phyloP scores from a whole-genome alignment of 2,888 invertebrate genomes.

The Drosophila subsilvestris region DNA sequence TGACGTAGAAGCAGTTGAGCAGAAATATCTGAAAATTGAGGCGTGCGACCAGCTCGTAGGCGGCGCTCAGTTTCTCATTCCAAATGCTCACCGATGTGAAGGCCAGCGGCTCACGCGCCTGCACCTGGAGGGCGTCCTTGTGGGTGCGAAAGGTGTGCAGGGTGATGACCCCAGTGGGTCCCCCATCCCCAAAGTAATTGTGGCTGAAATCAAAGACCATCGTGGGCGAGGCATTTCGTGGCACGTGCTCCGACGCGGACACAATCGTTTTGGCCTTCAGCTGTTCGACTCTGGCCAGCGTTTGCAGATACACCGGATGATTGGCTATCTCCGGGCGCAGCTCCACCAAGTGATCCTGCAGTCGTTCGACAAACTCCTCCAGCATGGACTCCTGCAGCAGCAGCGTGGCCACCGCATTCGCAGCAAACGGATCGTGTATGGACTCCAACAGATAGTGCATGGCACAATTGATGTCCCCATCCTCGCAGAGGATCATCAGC shows the following conservation, averaged over 20 bases:
- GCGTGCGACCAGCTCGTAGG: constrained; percentile 73
- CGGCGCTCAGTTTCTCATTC: constrained; percentile 72
- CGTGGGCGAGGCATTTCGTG: constrained; percentile 40
- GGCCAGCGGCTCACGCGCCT: constrained; percentile 58
- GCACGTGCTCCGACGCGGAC: constrained; percentile 5
- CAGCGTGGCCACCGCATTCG: constrained; percentile 62
- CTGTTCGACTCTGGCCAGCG: constrained; percentile 40
- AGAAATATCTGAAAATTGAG: constrained; percentile 51
- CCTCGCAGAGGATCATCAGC: constrained; percentile 70
- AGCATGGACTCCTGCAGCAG: constrained; percentile 74
- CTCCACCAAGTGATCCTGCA: constrained; percentile 53
- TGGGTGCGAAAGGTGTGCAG: constrained; percentile 76
- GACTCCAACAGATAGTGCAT: constrained; percentile 68
- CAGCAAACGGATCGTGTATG: constrained; percentile 60
- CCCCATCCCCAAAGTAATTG: constrained; percentile 46
- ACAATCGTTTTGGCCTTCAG: constrained; percentile 59
- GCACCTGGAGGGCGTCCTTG: constrained; percentile 71
- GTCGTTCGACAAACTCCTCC: constrained; percentile 54
- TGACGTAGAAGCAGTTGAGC: constrained; percentile 70
- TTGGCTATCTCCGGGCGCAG: constrained; percentile 30
- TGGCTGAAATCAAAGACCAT: constrained; percentile 72
- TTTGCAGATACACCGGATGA: constrained; percentile 21
- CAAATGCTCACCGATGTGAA: constrained; percentile 69
- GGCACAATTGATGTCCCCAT: constrained; percentile 75
- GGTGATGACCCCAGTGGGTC: constrained; percentile 57